Evolutionary conservation across 2,113 vertebrate species (phyloP).

Genomic region (Bufo gargarizans): DNA sequence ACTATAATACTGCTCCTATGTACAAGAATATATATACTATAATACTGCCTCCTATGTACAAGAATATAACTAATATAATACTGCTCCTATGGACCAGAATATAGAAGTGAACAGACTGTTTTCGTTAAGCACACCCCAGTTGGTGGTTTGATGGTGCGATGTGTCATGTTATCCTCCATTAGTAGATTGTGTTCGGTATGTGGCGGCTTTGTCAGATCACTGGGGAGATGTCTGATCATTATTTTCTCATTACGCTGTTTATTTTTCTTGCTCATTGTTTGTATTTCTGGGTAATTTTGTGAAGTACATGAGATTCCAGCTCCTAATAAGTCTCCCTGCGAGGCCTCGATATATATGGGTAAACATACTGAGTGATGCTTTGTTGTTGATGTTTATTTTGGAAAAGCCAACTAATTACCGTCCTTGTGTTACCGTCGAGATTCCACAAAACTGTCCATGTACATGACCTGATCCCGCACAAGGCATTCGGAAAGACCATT

Average conservation of each 20-base stretch:
- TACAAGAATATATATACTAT: too few species aligned
- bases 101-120: too few species aligned
- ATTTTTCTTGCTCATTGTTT: not conserved
- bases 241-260: constrained; percentile 21
- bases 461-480: too few species aligned
- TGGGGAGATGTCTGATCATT: not conserved
- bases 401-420: not conserved
- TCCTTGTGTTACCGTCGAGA: too few species aligned
- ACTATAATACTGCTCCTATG: too few species aligned
- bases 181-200: not conserved
- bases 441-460: too few species aligned
- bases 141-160: too few species aligned
- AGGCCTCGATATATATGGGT: not conserved
- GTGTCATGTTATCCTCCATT: not conserved
- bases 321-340: not conserved
- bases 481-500: too few species aligned
- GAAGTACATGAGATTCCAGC: not conserved
- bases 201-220: not conserved
- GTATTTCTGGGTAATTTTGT: constrained; percentile 6
- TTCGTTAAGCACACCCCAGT: too few species aligned
- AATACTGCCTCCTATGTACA: too few species aligned
- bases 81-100: too few species aligned
- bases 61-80: too few species aligned
- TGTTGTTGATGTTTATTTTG: not conserved
- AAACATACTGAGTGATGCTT: not conserved